Evolutionary conservation across 2,113 vertebrate genomes (phyloP).

Genomic region (Eubucco bourcierii): DNA sequence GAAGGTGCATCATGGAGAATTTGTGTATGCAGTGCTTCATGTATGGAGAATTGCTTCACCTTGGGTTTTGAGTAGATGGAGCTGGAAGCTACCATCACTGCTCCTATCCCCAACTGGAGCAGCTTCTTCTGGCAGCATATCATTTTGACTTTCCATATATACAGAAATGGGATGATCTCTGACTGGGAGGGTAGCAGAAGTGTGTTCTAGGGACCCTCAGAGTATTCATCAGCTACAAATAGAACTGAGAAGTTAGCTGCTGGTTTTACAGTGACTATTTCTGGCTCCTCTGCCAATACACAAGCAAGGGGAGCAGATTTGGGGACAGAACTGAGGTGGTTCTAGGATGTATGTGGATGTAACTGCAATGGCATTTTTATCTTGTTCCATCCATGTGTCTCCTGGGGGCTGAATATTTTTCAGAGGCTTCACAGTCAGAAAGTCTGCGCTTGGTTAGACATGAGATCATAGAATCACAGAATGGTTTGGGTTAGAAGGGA

Average conservation of each 20-base stretch:
- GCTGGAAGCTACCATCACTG: neutral
- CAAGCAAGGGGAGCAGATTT: neutral
- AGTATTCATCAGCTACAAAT: neutral
- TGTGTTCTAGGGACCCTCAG: neutral
- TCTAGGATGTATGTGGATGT: neutral
- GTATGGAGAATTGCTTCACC: neutral
- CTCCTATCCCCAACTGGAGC: neutral
- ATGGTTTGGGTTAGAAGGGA: neutral
- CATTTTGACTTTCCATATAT: neutral
- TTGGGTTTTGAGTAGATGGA: neutral
- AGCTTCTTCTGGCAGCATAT: neutral
- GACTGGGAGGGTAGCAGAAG: neutral
- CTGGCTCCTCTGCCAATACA: neutral
- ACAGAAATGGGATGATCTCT: neutral
- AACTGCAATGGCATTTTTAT: neutral
- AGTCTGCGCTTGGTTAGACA: neutral
- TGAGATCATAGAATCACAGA: neutral
- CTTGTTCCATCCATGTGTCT: neutral
- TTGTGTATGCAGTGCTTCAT: rapidly evolving
- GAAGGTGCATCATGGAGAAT: rapidly evolving
- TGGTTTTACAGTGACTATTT: neutral
- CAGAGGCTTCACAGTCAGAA: neutral
- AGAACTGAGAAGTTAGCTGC: rapidly evolving
- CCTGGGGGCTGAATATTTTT: neutral
- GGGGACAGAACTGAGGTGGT: neutral